Evolutionary conservation across 1,140 invertebrate species (phyloP).

Genomic region (Sitobion miscanthi): DNA sequence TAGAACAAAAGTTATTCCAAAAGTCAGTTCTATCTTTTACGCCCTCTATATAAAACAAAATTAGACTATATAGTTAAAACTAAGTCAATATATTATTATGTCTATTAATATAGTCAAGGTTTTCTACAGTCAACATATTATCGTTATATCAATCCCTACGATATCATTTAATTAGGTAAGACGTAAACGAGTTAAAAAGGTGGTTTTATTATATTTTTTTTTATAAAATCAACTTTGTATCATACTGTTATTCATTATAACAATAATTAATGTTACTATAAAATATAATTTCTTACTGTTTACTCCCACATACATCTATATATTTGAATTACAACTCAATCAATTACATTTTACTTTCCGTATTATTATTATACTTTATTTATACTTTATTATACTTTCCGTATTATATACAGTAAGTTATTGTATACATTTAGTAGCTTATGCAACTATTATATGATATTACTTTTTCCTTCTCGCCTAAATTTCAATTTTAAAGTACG

Average conservation of each 20-base stretch:
- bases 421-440: background rate
- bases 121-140: background rate
- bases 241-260: background rate
- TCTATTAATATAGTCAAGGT: background rate
- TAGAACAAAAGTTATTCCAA: too few species aligned
- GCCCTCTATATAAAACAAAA: too few species aligned
- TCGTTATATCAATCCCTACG: background rate
- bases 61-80: too few species aligned
- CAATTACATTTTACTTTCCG: background rate
- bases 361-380: background rate
- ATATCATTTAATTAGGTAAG: background rate
- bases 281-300: background rate
- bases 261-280: background rate
- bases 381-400: background rate
- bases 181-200: background rate
- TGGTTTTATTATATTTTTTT: background rate
- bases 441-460: background rate
- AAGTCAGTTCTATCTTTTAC: too few species aligned
- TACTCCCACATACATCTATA: background rate
- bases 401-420: background rate
- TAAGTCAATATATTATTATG: too few species aligned
- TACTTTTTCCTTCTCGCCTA: background rate
- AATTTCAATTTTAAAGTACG: background rate
- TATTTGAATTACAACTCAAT: background rate
- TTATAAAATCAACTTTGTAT: background rate